Conservation (phyloP, 2,797 vertebrate species). For the Harpagifer antarcticus region DNA sequence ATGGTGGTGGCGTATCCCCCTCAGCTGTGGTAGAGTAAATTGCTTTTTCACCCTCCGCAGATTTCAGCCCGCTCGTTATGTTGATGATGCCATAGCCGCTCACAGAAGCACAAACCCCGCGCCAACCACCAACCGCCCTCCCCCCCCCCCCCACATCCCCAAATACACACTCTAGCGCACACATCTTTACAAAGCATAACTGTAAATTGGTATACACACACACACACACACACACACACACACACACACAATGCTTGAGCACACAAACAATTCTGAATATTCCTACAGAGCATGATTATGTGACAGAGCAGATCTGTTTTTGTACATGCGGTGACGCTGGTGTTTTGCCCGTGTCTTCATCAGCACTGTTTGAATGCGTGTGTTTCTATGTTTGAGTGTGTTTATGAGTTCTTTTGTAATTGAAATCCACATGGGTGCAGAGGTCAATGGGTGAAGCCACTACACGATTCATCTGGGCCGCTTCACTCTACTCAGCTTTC, state of each 20-base stretch:
- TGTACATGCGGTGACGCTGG: slow-evolving; percentile 23
- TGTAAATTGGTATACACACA: slow-evolving; percentile 30
- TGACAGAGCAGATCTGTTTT: slow-evolving; percentile 32
- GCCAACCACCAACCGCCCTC: background rate
- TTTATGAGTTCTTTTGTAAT: slow-evolving; percentile 35
- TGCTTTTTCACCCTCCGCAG: slow-evolving; percentile 86
- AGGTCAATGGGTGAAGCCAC: slow-evolving; percentile 45
- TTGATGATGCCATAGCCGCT: slow-evolving; percentile 81
- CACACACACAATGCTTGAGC: slow-evolving; percentile 20
- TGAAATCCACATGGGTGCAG: slow-evolving; percentile 28
- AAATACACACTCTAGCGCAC: slow-evolving; percentile 37
- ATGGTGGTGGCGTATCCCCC: slow-evolving; percentile 80
- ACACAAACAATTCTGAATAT: slow-evolving; percentile 38
- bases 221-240: background rate
- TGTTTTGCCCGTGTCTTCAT: slow-evolving; percentile 35
- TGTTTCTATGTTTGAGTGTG: slow-evolving; percentile 8
- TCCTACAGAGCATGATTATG: slow-evolving; percentile 14
- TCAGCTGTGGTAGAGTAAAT: slow-evolving; percentile 85
- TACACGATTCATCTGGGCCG: slow-evolving; percentile 20
- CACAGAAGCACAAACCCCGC: slow-evolving; percentile 75
- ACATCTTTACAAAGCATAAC: slow-evolving; percentile 40
- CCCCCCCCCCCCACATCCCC: slow-evolving; percentile 3
- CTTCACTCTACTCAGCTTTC: slow-evolving; percentile 16
- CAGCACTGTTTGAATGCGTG: slow-evolving; percentile 23
- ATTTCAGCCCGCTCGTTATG: slow-evolving; percentile 82